phyloP scores from a whole-genome alignment of 2,797 vertebrate genomes.

The Xerus rutilus region DNA sequence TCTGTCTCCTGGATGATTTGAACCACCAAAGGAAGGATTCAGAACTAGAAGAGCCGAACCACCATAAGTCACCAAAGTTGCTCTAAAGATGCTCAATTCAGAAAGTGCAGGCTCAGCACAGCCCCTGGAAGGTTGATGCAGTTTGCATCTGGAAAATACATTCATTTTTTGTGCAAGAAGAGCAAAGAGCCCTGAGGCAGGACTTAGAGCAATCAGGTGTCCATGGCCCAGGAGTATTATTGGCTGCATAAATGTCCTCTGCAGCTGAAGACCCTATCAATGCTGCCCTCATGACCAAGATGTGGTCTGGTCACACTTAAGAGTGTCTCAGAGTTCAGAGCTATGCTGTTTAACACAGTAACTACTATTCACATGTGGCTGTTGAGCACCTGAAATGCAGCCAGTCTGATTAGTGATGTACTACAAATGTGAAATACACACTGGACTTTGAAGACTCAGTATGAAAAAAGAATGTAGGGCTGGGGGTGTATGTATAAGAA shows the following conservation, averaged over 20 bases:
- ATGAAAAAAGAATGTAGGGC: neutral
- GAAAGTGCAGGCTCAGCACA: neutral
- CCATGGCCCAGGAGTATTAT: neutral
- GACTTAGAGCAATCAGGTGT: neutral
- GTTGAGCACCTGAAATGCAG: neutral
- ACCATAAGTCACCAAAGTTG: neutral
- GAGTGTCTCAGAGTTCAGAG: neutral
- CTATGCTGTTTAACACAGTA: neutral
- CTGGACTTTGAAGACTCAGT: neutral
- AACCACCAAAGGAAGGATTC: neutral
- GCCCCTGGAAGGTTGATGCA: neutral
- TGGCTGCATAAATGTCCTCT: neutral
- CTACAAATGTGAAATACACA: neutral
- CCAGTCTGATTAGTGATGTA: neutral
- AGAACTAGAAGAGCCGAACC: neutral
- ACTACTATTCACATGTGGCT: neutral
- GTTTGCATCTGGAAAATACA: neutral
- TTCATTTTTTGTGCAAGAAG: neutral
- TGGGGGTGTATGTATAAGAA: neutral
- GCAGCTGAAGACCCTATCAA: neutral
- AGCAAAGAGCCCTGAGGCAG: neutral
- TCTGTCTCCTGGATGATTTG: neutral
- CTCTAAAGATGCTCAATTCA: neutral
- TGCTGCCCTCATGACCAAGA: neutral
- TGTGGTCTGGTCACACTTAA: neutral